A percentile compares a stretch with the other conserved stretches of the same genome.
Evolutionary conservation across 2,113 vertebrate species (phyloP).

Genomic region (Sylvia atricapilla): DNA sequence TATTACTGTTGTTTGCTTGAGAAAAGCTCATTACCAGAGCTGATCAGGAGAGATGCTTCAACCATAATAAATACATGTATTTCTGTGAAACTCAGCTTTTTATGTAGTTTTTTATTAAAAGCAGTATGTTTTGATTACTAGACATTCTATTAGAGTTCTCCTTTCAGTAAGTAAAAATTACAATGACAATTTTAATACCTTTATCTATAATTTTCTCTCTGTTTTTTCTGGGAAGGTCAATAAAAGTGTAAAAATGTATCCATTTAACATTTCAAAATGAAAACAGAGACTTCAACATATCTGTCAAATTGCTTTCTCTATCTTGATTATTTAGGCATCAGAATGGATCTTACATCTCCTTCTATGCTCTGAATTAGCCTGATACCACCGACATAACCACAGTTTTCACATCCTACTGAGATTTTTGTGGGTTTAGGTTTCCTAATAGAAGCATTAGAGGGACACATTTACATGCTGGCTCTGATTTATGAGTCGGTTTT

Average conservation of each 20-base stretch:
- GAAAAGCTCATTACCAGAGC: background rate
- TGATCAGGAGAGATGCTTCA: background rate
- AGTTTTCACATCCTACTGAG: background rate
- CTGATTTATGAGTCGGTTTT: conserved; percentile 45
- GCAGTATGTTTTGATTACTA: background rate
- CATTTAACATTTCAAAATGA: background rate
- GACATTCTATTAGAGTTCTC: background rate
- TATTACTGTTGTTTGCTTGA: background rate
- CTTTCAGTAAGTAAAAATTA: background rate
- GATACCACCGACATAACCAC: background rate
- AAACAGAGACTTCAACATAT: background rate
- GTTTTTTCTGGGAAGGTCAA: background rate
- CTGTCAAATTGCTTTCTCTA: background rate
- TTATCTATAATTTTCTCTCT: background rate
- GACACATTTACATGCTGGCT: background rate
- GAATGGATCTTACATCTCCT: background rate
- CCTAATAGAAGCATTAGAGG: background rate
- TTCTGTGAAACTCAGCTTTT: background rate
- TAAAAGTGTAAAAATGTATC: background rate
- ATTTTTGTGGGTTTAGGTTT: conserved; percentile 18
- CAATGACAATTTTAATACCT: background rate
- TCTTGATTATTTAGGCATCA: background rate
- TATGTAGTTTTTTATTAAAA: background rate
- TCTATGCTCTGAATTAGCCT: background rate
- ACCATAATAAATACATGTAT: fast-evolving